Percentiles rank a stretch among this genome's conserved stretches.
These are phyloP conservation scores for Drosophila buzzatii DNA, from an alignment of 2,888 invertebrate species.

Conservation along the genomic window DNA sequence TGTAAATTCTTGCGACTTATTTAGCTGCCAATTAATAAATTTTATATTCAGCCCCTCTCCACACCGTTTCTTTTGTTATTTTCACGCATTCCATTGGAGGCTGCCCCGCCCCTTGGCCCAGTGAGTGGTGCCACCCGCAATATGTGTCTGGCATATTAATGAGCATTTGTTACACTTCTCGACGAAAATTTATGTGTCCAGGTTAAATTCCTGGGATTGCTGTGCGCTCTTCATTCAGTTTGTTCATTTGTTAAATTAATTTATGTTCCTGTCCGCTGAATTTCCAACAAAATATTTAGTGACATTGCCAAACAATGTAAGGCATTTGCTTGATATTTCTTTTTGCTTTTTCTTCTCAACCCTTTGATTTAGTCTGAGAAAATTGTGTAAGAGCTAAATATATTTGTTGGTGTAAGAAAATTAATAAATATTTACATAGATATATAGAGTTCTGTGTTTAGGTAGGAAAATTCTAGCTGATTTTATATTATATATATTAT, in stretches of 20 bases:
- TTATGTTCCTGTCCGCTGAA: slow-evolving; percentile 57
- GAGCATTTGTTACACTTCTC: slow-evolving; percentile 72
- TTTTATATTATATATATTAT: background rate
- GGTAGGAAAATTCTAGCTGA: background rate
- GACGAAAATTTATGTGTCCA: slow-evolving; percentile 71
- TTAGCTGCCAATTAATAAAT: slow-evolving; percentile 82
- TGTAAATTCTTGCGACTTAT: slow-evolving; percentile 80
- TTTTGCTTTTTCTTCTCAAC: slow-evolving; percentile 15
- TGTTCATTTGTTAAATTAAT: slow-evolving; percentile 76
- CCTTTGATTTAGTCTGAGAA: slow-evolving; percentile 23
- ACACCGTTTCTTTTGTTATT: slow-evolving; percentile 31
- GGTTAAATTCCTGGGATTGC: slow-evolving; percentile 77
- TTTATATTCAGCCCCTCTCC: slow-evolving; percentile 50
- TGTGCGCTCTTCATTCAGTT: slow-evolving; percentile 37
- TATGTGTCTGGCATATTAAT: slow-evolving; percentile 77
- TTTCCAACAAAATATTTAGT: slow-evolving; percentile 50
- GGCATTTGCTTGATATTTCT: slow-evolving; percentile 3
- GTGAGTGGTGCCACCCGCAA: slow-evolving; percentile 1
- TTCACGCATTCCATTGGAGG: slow-evolving; percentile 30
- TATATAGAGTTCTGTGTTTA: background rate
- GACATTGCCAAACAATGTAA: slow-evolving; percentile 30
- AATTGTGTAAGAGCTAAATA: slow-evolving; percentile 14
- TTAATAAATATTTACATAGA: background rate
- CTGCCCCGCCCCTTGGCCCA: background rate
- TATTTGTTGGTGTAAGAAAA: background rate